A percentile compares a stretch with the other conserved stretches of the same genome.
These are phyloP conservation scores for Cantharis nigra DNA, from an alignment of 2,888 invertebrate genomes.

Conservation along the genomic window DNA sequence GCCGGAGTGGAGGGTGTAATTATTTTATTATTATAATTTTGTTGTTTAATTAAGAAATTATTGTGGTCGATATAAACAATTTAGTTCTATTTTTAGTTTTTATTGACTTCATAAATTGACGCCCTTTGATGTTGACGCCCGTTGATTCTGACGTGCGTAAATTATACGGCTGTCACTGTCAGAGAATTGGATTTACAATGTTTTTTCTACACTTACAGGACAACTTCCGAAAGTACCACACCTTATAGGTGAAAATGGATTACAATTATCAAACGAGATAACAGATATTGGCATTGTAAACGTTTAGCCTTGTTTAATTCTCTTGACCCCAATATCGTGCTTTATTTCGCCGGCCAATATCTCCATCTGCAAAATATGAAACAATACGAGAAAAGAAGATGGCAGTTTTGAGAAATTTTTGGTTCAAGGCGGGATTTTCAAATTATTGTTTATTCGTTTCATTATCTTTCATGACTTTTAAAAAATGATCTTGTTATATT, in stretches of 20 bases:
- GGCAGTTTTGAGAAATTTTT: neutral
- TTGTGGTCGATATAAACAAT: neutral
- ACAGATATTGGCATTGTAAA: neutral
- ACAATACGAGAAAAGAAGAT: neutral
- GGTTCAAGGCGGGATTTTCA: neutral
- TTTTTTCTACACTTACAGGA: neutral
- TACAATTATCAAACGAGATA: neutral
- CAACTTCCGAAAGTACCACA: neutral
- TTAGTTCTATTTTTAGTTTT: neutral
- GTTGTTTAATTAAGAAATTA: neutral
- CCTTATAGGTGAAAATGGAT: neutral
- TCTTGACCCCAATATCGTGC: neutral
- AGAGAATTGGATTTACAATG: neutral
- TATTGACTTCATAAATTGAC: neutral
- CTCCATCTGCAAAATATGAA: neutral
- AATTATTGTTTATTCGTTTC: neutral
- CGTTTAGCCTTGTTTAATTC: neutral
- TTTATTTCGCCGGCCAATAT: neutral
- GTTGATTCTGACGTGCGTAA: neutral
- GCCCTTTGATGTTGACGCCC: neutral
- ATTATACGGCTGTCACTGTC: neutral
- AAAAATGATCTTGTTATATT: neutral
- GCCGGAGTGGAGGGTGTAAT: neutral
- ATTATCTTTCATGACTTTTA: neutral
- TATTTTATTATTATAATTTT: neutral